Evolutionary conservation across 2,113 vertebrate genomes (phyloP), one percentile per base, ranked within the genome.

Genomic region (Perognathus longimembris): DNA sequence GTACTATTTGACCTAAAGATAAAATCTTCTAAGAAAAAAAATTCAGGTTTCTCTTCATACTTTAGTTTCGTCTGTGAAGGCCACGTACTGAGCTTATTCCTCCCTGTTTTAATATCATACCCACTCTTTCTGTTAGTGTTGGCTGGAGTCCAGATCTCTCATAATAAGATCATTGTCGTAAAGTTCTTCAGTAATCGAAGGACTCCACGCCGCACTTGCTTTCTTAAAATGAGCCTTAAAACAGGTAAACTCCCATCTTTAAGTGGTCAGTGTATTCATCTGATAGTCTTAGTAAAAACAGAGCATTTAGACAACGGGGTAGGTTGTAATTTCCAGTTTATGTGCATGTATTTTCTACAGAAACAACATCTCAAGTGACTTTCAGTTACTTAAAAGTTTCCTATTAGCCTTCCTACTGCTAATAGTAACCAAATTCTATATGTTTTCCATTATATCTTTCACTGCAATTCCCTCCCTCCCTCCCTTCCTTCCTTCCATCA

Each of bases 311-410:
- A 77, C 28, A 87, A 42, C 57, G 22, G 77, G 28, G 38, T 88
- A 59, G 82, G 50, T 28, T 84, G 67, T 84, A 40, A 79, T 57
- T 26, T 26, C 85, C n/a, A 63, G 21, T 54, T 61, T 71, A 9
- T 20, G 6, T 74, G 2, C 61, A 6, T 74, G 32, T 81, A 40
- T 70, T 74, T n/a, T 74, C 36, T 36, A 76, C 87, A 77, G 81
- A 92, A 86, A 70, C 67, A 81, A 78, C 6, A 77, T 57, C 26
- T 40, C 73, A 93, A 92, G 50, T 81, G 77, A 40, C 21, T 91
- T 95, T 87, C 91, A 82, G 24, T 94, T 70, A 75, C 26, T 76
- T 81, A 87, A 57, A 70, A 85, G 50, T 78, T 94, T 73, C 32
- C 24, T 88, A 40, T 88, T 89, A 91, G 69, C n/a, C 42, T 83